phyloP scores from a whole-genome alignment of 2,888 invertebrate genomes.

The Nematopogon swammerdamellus region DNA sequence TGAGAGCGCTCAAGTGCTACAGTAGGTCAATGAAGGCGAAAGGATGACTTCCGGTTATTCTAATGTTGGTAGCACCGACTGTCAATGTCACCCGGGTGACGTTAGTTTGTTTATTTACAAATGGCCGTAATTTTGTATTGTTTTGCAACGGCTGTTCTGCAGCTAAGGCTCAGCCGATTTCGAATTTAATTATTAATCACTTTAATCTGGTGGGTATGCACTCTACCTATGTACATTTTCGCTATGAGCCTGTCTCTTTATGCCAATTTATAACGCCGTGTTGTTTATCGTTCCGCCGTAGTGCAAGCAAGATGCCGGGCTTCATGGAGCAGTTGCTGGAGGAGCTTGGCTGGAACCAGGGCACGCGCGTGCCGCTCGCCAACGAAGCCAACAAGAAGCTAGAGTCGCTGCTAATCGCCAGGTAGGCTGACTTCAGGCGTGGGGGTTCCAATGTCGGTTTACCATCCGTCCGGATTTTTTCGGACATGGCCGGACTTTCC shows the following conservation, averaged over 20 bases:
- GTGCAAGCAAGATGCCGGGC: slow-evolving; percentile 21
- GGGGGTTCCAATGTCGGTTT: too few relatives aligned
- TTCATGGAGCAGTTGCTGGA: slow-evolving; percentile 63
- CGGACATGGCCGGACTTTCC: too few relatives aligned
- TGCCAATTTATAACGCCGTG: too few relatives aligned
- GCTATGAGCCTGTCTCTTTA: too few relatives aligned
- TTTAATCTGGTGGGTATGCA: too few relatives aligned
- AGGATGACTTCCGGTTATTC: too few relatives aligned
- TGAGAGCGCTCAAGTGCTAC: too few relatives aligned
- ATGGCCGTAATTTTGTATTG: neutral
- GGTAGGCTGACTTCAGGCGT: slow-evolving; percentile 21
- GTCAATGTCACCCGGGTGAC: neutral
- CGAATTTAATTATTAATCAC: too few relatives aligned
- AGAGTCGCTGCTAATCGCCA: slow-evolving; percentile 32
- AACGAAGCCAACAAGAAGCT: slow-evolving; percentile 64
- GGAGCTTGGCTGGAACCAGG: slow-evolving; percentile 71
- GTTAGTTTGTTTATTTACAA: neutral
- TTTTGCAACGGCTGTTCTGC: neutral
- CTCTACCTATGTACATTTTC: too few relatives aligned
- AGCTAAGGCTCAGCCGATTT: too few relatives aligned
- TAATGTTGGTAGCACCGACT: neutral
- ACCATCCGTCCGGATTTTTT: too few relatives aligned
- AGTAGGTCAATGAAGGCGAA: too few relatives aligned
- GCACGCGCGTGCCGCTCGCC: slow-evolving; percentile 76
- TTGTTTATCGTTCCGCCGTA: slow-evolving; percentile 20